phyloP scores from a whole-genome alignment of 2,888 invertebrate species.

The Phasia obesa region DNA sequence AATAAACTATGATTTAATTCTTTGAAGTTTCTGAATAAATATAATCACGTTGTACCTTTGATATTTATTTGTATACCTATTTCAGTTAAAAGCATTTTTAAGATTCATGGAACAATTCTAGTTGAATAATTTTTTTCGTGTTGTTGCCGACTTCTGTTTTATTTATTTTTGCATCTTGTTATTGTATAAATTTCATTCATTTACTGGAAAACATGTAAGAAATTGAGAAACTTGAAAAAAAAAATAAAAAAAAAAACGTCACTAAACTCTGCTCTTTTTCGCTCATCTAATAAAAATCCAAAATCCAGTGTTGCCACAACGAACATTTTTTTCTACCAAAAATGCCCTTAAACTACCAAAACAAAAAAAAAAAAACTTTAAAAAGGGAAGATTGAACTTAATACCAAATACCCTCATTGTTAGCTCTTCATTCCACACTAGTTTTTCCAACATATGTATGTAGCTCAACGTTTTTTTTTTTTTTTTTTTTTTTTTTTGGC shows the following conservation, averaged over 20 bases:
- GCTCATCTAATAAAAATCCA: neutral
- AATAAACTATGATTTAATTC: too few species aligned
- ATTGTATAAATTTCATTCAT: constrained; percentile 37
- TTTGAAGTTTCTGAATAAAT: constrained; percentile 15
- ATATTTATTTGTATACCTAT: constrained; percentile 44
- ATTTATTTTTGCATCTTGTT: constrained; percentile 32
- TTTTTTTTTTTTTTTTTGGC: too few species aligned
- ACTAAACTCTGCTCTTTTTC: neutral
- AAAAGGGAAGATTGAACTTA: too few species aligned
- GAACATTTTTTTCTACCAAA: too few species aligned
- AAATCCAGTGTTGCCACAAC: too few species aligned
- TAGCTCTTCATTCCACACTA: too few species aligned
- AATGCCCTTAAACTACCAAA: too few species aligned
- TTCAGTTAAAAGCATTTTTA: constrained; percentile 24
- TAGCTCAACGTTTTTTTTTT: too few species aligned
- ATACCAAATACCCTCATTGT: too few species aligned
- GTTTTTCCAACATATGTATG: too few species aligned
- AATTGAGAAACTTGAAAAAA: too few species aligned
- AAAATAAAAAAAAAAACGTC: neutral
- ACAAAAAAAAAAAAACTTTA: too few species aligned
- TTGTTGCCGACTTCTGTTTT: neutral
- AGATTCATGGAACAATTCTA: constrained; percentile 32
- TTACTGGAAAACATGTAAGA: constrained; percentile 19
- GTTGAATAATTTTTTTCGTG: neutral
- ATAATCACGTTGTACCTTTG: constrained; percentile 10